phyloP scores from a whole-genome alignment of 2,113 vertebrate species.

The Sebastes fasciatus region DNA sequence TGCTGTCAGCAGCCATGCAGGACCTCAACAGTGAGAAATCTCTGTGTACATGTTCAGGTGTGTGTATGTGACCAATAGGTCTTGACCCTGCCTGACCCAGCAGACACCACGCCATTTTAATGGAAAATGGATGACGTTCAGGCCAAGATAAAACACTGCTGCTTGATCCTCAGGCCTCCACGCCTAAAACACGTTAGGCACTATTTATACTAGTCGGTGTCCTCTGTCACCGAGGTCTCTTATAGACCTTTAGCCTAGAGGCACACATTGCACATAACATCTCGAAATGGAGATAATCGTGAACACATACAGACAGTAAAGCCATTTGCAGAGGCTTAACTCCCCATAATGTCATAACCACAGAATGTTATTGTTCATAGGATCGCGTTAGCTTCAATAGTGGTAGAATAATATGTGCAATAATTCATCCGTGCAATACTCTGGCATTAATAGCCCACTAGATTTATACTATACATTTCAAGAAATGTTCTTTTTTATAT shows the following conservation, averaged over 20 bases:
- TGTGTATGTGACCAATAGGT: neutral
- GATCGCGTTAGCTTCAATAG: neutral
- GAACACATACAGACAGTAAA: too few relatives aligned
- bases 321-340: neutral
- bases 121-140: slow-evolving; percentile 4
- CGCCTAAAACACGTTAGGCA: neutral
- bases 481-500: too few relatives aligned
- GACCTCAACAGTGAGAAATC: neutral
- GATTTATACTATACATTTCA: too few relatives aligned
- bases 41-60: neutral
- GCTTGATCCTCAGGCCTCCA: rapidly evolving
- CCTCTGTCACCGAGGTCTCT: neutral
- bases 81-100: slow-evolving; percentile 16
- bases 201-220: neutral
- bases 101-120: slow-evolving; percentile 12
- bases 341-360: neutral
- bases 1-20: neutral
- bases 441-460: too few relatives aligned
- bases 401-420: too few relatives aligned
- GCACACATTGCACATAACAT: neutral
- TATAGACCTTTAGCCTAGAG: neutral
- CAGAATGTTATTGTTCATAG: too few relatives aligned
- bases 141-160: slow-evolving; percentile 18
- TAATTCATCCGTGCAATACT: too few relatives aligned
- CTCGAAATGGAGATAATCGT: neutral